Evolutionary conservation across 2,888 invertebrate species (phyloP).

Genomic region (Cylloceria caligata): DNA sequence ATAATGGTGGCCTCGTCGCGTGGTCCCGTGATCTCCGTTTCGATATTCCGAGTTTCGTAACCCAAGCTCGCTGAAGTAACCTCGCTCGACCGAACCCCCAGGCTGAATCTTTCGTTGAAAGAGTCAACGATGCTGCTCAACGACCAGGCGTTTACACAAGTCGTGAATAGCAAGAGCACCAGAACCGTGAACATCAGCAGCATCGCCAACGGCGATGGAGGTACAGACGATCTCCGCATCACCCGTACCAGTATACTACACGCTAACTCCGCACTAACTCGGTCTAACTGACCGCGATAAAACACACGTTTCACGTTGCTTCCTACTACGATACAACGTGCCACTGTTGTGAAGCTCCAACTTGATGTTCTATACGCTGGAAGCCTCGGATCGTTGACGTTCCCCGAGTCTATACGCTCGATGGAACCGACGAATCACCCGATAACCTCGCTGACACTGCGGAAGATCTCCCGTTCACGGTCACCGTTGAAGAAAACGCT

Average conservation of each 20-base stretch:
- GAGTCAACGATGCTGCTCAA: conserved; percentile 50
- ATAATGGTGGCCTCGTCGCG: conserved; percentile 70
- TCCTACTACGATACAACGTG: conserved; percentile 20
- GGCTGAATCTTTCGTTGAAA: conserved; percentile 18
- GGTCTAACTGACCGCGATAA: conserved; percentile 54
- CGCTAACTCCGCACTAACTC: conserved; percentile 50
- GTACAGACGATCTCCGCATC: conserved; percentile 44
- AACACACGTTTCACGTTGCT: conserved; percentile 41
- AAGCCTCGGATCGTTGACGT: conserved; percentile 15
- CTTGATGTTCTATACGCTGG: conserved; percentile 10
- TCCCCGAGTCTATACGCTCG: conserved; percentile 33
- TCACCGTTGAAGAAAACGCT: conserved; percentile 9
- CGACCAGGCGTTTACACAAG: conserved; percentile 54
- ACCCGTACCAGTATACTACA: conserved; percentile 5
- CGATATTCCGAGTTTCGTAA: background rate
- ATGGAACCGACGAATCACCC: conserved; percentile 51
- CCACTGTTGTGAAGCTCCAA: background rate
- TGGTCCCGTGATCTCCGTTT: too few species aligned
- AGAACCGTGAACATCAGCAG: conserved; percentile 18
- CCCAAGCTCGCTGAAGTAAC: background rate
- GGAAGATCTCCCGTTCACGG: conserved; percentile 61
- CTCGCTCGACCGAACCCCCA: background rate
- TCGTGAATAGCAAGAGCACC: conserved; percentile 48
- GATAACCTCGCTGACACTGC: conserved; percentile 61
- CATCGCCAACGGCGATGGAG: conserved; percentile 45